These are phyloP conservation scores for Holacanthella duospinosa DNA, from an alignment of 2,888 invertebrate genomes.

Conservation along the genomic window DNA sequence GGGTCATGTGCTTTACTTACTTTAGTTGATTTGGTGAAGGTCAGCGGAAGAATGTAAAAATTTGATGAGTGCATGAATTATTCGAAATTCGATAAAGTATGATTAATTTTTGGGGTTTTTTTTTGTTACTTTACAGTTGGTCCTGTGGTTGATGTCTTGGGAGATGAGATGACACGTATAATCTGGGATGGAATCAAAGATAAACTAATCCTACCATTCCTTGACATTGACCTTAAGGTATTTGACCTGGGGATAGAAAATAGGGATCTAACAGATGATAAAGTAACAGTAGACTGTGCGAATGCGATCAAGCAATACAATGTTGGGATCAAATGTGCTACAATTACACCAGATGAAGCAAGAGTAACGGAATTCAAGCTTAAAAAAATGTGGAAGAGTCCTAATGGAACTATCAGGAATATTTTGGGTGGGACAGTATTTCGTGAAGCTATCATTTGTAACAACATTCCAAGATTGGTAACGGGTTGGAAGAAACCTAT, in stretches of 20 bases:
- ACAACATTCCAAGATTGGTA: slow-evolving; percentile 85
- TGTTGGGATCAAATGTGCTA: slow-evolving; percentile 88
- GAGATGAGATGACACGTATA: slow-evolving; percentile 73
- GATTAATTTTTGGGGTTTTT: background rate
- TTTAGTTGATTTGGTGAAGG: too few species aligned
- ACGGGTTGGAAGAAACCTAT: slow-evolving; percentile 93
- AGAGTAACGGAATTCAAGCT: slow-evolving; percentile 58
- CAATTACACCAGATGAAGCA: slow-evolving; percentile 95
- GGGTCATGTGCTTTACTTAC: too few species aligned
- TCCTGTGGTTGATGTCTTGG: slow-evolving; percentile 81
- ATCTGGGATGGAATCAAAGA: slow-evolving; percentile 98
- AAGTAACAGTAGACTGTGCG: slow-evolving; percentile 93
- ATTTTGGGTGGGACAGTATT: slow-evolving; percentile 50
- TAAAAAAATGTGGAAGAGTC: slow-evolving; percentile 51
- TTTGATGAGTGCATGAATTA: background rate
- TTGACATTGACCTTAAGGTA: slow-evolving; percentile 86
- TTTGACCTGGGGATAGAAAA: slow-evolving; percentile 93
- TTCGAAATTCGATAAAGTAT: background rate
- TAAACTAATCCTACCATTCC: slow-evolving; percentile 88
- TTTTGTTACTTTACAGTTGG: slow-evolving; percentile 47
- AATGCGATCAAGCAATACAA: slow-evolving; percentile 93
- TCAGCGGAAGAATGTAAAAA: background rate
- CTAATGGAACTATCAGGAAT: slow-evolving; percentile 50
- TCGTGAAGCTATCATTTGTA: slow-evolving; percentile 46
- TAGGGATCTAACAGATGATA: slow-evolving; percentile 84